Evolutionary conservation across 2,797 vertebrate genomes (phyloP), one percentile per base, ranked within the genome.

Genomic region (Sebastes trivittatus): DNA sequence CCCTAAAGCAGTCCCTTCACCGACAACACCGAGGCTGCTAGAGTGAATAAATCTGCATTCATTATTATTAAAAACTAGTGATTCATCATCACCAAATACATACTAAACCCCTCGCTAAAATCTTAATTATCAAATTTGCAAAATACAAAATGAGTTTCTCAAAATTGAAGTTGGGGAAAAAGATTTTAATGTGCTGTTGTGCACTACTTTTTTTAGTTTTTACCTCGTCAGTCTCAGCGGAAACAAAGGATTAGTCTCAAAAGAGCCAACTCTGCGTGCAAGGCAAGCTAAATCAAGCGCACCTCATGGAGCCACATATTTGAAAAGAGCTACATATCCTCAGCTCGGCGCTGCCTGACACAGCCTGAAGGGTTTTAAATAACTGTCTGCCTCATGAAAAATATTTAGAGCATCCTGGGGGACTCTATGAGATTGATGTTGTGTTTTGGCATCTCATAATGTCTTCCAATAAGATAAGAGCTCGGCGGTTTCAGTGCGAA

Each of bases 381-480:
- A 90, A 91, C 80, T 86, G 87, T 87, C 81, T 89, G 84, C 84
- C 83, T 91, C 83, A 77, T 90, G 88, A 93, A 92, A 93, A 91
- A 92, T 87, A 91, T 88, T 85, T 84, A 73, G 83, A 88, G 86
- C 82, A 78, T 91, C 91, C 87, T 80, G 82, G 52, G 86, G 84
- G 90, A 85, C 75, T 77, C 75, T 62, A 38, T 63, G 85, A 91
- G 90, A 93, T 92, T 90, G 90, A 90, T 93, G 91, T 84, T 86
- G 86, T 86, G 90, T 93, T 92, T 90, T 82, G 89, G 89, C 88
- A 77, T 89, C 91, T 88, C 87, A 88, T 93, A 91, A 93, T 90
- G 81, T 90, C 88, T 78, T 85, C 86, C 90, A 92, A 90, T 92
- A 89, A 93, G 91, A 93, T 88, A 90, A 92, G 89, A 92, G 87